These are phyloP conservation scores for Daktulosphaira vitifoliae DNA, from an alignment of 1,140 invertebrate species.

Conservation along the genomic window DNA sequence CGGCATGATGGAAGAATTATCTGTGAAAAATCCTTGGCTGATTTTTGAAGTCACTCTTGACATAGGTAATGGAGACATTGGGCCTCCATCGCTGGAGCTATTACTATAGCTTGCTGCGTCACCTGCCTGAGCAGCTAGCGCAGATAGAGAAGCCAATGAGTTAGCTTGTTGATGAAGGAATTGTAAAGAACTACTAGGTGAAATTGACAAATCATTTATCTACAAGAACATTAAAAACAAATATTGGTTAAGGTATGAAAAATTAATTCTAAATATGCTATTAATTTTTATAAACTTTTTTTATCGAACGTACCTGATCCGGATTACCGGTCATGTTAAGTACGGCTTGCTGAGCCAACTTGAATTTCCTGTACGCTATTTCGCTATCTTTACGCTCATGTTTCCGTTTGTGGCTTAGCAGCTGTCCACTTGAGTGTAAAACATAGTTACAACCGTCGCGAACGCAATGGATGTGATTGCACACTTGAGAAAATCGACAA, in stretches of 20 bases:
- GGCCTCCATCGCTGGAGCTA: constrained; percentile 47
- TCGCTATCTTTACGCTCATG: constrained; percentile 89
- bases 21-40: constrained; percentile 22
- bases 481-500: constrained; percentile 86
- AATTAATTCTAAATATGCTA: no score
- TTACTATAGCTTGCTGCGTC: constrained; percentile 41
- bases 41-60: not conserved
- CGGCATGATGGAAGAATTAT: not conserved
- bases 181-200: constrained; percentile 37
- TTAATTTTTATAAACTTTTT: no score
- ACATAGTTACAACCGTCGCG: constrained; percentile 91
- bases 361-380: constrained; percentile 69
- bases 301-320: no score
- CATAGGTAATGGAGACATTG: constrained; percentile 34
- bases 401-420: constrained; percentile 96
- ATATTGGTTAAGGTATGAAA: no score
- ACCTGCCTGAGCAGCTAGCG: constrained; percentile 36
- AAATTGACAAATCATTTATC: constrained; percentile 28
- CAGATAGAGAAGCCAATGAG: constrained; percentile 39
- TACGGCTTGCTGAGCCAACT: constrained; percentile 50
- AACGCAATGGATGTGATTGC: constrained; percentile 98
- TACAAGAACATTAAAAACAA: not conserved
- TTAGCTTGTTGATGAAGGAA: constrained; percentile 38
- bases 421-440: constrained; percentile 87
- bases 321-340: constrained; percentile 39